Evolutionary conservation across 2,113 vertebrate species (phyloP).

Genomic region (Egretta garzetta): DNA sequence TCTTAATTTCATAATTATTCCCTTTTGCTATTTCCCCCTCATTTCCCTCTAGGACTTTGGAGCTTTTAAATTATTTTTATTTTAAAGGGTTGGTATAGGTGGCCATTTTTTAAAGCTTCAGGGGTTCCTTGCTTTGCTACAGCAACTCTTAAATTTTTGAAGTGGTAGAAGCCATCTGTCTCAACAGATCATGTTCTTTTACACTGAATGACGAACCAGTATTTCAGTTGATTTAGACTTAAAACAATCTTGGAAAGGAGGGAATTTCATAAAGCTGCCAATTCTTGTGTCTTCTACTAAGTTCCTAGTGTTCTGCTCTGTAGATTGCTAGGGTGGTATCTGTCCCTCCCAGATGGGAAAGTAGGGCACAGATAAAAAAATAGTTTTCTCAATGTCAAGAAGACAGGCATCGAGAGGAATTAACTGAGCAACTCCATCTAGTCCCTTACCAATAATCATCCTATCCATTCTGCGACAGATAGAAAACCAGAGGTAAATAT

Average conservation of each 20-base stretch:
- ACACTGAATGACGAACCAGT: conserved; percentile 16
- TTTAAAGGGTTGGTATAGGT: neutral
- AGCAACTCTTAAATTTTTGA: conserved; percentile 31
- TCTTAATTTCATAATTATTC: neutral
- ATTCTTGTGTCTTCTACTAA: conserved; percentile 35
- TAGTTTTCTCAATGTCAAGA: neutral
- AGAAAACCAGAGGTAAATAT: neutral
- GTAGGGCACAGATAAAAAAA: neutral
- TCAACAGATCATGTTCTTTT: conserved; percentile 65
- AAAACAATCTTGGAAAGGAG: conserved; percentile 53
- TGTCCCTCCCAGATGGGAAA: conserved; percentile 38
- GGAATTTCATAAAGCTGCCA: conserved; percentile 47
- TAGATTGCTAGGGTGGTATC: conserved; percentile 15
- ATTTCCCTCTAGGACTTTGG: neutral
- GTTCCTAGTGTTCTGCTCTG: conserved; percentile 25
- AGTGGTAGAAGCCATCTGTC: conserved; percentile 55
- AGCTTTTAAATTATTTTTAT: neutral
- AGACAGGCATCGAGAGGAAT: neutral
- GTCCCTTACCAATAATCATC: neutral
- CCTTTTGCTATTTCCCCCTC: neutral
- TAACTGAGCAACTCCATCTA: neutral
- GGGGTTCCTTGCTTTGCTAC: neutral
- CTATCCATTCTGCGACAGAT: neutral
- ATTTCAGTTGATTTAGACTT: conserved; percentile 23
- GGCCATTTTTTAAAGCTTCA: neutral